Base-by-base conservation (phyloP, 92 coral and sea anemone species). In the Actinernus sp. region DNA sequence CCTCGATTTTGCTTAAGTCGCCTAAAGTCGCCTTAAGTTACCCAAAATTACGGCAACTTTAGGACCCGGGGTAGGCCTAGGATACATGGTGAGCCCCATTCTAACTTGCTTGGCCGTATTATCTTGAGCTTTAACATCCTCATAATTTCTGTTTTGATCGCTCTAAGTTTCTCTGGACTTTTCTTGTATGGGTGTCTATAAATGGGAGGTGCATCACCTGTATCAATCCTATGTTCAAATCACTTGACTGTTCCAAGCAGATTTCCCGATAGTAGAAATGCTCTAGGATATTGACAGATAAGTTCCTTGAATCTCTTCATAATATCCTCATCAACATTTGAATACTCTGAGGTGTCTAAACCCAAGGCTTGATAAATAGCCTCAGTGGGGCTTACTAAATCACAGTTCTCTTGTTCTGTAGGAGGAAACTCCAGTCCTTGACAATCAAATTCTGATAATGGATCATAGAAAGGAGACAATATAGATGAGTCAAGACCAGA, bases 401-500 rank as follows among this genome's bases (percentile, higher is more conserved):
- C 79, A 72, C 6, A 27, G n/a, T 3, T 7, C 3, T 8, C 26
- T 21, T 51, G 24, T 26, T 12, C 26, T 21, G 58, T 22, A 3
- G 59, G 48, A 29, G 73, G 74, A 49, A 66, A 51, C 48, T 52
- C 52, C 0, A 61, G 74, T 49, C 74, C 51, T 21, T 33, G 21
- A 36, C 74, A 21, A 32, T 66, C 62, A 32, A 31, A 51, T 52
- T 66, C 58, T 36, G 60, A 31, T 22, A 31, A 49, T 0, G 9
- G 22, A 24, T 65, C 63, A 63, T 53, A 45, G 36, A 82, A 82
- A 5, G 83, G 70, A 46, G 89, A 74, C 51, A 66, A 44, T 27
- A 61, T 54, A 31, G 83, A 74, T 17, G 89, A 76, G 65, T 59
- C 65, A 31, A 76, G 84, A 57, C 90, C 84, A 58, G 90, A 72